Evolutionary conservation across 1,140 invertebrate species (phyloP).

Genomic region (Eriocheir sinensis): DNA sequence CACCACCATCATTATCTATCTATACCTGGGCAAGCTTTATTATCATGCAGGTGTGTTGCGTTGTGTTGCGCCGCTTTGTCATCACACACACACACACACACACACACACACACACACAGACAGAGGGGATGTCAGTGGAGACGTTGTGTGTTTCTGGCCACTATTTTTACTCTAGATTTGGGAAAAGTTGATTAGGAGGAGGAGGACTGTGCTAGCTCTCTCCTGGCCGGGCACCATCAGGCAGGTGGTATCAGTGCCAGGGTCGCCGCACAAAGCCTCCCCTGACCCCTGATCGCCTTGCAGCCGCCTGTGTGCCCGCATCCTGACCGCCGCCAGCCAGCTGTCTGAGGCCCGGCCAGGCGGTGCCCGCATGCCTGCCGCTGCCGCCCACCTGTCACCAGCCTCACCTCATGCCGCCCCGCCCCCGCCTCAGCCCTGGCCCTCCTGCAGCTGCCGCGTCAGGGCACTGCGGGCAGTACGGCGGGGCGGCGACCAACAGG

Average conservation of each 20-base stretch:
- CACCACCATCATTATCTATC: too few species aligned
- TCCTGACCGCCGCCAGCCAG: conserved; percentile 50
- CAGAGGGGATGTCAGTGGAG: too few species aligned
- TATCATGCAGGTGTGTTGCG: too few species aligned
- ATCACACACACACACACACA: not conserved
- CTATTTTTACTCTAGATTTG: too few species aligned
- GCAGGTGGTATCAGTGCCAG: not conserved
- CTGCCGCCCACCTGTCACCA: conserved; percentile 54
- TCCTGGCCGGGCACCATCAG: not conserved
- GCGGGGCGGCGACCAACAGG: not conserved
- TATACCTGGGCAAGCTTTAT: too few species aligned
- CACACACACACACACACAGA: not conserved
- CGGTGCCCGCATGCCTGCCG: conserved; percentile 52
- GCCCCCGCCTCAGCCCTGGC: not conserved
- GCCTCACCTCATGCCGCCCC: conserved; percentile 10
- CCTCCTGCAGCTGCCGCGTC: not conserved
- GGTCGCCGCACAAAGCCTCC: not conserved
- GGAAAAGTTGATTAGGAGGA: too few species aligned
- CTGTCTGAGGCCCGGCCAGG: conserved; percentile 46
- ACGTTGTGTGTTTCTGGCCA: too few species aligned
- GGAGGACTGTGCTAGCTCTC: not conserved
- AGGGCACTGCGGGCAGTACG: too few species aligned
- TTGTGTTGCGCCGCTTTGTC: too few species aligned
- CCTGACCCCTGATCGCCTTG: not conserved
- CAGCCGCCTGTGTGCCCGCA: conserved; percentile 37